Conservation (phyloP, 2,888 invertebrate genomes). For the Apamea sordens region DNA sequence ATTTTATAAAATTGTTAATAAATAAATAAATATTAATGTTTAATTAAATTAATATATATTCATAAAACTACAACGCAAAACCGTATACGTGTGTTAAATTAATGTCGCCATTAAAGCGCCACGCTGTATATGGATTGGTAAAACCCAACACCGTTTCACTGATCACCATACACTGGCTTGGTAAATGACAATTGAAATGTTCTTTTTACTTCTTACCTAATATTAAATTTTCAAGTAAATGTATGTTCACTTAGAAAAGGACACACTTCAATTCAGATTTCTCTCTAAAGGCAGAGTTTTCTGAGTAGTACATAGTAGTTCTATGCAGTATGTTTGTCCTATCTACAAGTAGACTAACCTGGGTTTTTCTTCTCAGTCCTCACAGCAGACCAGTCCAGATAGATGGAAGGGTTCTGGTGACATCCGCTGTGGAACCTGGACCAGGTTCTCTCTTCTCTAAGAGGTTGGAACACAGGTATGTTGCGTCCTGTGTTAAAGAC, state of each 20-base stretch:
- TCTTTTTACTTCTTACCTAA: background rate
- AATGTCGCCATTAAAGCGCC: too few relatives aligned
- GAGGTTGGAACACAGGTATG: background rate
- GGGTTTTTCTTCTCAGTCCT: constrained; percentile 52
- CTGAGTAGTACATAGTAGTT: background rate
- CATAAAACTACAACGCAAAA: too few relatives aligned
- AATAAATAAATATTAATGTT: too few relatives aligned
- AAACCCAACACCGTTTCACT: background rate
- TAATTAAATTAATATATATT: too few relatives aligned
- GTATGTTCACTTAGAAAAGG: background rate
- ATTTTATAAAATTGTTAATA: too few relatives aligned
- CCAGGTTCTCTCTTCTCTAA: constrained; percentile 41
- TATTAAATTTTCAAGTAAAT: background rate
- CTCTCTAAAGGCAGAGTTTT: background rate
- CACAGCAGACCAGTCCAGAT: constrained; percentile 61
- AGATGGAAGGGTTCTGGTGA: constrained; percentile 58
- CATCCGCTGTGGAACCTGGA: constrained; percentile 73
- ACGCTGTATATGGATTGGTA: background rate
- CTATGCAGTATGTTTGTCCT: background rate
- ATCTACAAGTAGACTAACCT: constrained; percentile 32
- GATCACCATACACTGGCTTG: background rate
- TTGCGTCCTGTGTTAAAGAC: constrained; percentile 21
- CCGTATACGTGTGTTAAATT: too few relatives aligned
- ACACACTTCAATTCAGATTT: background rate
- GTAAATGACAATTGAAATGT: background rate